Evolutionary conservation across 2,797 vertebrate genomes (phyloP).

Genomic region (Clarias pachynema): DNA sequence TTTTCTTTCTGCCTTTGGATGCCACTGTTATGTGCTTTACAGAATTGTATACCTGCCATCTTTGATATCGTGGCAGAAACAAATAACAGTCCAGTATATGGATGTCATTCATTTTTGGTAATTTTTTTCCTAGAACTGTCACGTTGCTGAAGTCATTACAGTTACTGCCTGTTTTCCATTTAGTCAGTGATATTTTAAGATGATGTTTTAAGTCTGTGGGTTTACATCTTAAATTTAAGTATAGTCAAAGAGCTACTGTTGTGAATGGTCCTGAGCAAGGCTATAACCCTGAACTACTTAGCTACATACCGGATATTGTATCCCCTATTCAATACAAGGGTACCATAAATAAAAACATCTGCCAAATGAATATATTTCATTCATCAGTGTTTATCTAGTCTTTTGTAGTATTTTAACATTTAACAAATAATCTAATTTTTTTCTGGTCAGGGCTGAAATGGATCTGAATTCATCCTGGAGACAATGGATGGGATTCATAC

Average conservation of each 20-base stretch:
- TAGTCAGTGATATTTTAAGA: neutral
- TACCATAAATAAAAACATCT: constrained; percentile 13
- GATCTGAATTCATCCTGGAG: neutral
- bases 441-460: neutral
- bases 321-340: neutral
- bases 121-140: neutral
- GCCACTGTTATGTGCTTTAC: neutral
- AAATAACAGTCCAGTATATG: neutral
- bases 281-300: constrained; percentile 13
- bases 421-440: neutral
- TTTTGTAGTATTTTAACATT: neutral
- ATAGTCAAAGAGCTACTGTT: constrained; percentile 20
- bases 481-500: neutral
- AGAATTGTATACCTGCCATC: neutral
- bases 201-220: neutral
- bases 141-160: neutral
- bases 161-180: neutral
- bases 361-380: constrained; percentile 12
- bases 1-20: neutral
- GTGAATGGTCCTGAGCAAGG: neutral
- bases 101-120: neutral
- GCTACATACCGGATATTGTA: constrained; percentile 1
- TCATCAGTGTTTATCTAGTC: neutral
- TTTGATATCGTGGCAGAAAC: neutral
- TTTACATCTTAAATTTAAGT: neutral